Evolutionary conservation across 2,797 vertebrate species (phyloP), one percentile per base, ranked within the genome.

Genomic region (Corythornis leucogaster): DNA sequence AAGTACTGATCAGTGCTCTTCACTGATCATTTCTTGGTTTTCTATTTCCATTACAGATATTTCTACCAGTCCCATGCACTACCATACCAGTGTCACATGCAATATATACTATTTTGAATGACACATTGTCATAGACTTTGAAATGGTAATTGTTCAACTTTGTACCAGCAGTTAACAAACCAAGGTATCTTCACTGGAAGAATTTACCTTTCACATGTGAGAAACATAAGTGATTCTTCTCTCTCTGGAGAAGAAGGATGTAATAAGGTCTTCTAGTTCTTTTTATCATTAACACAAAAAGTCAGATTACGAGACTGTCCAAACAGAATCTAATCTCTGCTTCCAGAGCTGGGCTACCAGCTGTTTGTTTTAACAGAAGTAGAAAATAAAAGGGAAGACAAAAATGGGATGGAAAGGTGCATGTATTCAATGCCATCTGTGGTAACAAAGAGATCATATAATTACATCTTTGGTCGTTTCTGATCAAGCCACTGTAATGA

Each of bases 221-320:
- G 54, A 22, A 61, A 30, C 7, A 3, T 69, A 45, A 68, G 8
- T 51, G 50, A 51, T 25, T 28, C 50, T 51, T 28, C 50, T 51
- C 28, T 86, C 53, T 45, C 40, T 24, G 7, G 51, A 79, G 67
- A 71, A 70, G 13, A 79, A 2, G 8, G 9, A 15, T 69, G 4
- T n/a, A 68, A 51, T 68, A 74, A 84, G 59, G 31, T 8, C 12
- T 84, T 17, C 68, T 79, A 51, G 21, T 3, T 75, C 31, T 73
- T 84, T 84, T 74, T 21, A 57, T 71, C 91, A 91, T 89, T 86
- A 81, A 68, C 26, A 76, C 11, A 35, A 63, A 85, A 66, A 75
- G 28, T 42, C 38, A 59, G 24, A 86, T 64, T 16, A 68, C 90
- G 59, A 67, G 25, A 24, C 28, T 45, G 22, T 57, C 76, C 58